Conservation (phyloP, 2,113 vertebrate genomes). For the Alligator mississippiensis region DNA sequence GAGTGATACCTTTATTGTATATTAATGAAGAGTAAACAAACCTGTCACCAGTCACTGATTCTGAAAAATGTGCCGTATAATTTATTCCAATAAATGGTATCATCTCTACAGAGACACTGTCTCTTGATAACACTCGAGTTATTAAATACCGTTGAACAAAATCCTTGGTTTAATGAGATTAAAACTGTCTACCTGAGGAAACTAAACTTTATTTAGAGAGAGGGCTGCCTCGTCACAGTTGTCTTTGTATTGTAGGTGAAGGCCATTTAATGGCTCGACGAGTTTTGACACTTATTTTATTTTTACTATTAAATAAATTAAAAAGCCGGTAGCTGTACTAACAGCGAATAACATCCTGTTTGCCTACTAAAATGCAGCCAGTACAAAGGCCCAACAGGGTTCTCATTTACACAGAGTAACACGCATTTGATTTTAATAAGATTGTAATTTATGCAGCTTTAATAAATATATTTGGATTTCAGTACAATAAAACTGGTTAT, state of each 20-base stretch:
- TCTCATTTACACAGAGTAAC: background rate
- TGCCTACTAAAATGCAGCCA: background rate
- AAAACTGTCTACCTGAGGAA: constrained; percentile 64
- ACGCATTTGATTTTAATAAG: constrained; percentile 1
- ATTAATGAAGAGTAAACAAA: constrained; percentile 72
- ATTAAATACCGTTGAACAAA: constrained; percentile 65
- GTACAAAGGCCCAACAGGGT: background rate
- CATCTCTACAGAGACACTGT: constrained; percentile 7
- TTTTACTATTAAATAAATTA: constrained; percentile 12
- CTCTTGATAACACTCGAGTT: constrained; percentile 53
- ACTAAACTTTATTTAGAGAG: constrained; percentile 63
- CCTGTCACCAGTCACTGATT: constrained; percentile 50
- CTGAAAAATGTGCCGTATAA: constrained; percentile 49
- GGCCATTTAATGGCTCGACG: constrained; percentile 44
- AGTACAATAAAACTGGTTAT: background rate
- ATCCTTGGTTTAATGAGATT: constrained; percentile 64
- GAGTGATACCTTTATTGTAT: constrained; percentile 56
- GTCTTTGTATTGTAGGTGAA: constrained; percentile 37
- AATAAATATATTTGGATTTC: constrained; percentile 15
- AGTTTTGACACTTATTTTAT: constrained; percentile 34
- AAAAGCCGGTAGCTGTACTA: background rate
- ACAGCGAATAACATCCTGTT: background rate
- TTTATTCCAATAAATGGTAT: constrained; percentile 36
- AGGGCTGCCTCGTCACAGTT: constrained; percentile 46
- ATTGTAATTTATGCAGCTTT: constrained; percentile 17